These are phyloP conservation scores for Genyomyrus donnyi DNA, from an alignment of 2,113 vertebrate species.

Conservation along the genomic window DNA sequence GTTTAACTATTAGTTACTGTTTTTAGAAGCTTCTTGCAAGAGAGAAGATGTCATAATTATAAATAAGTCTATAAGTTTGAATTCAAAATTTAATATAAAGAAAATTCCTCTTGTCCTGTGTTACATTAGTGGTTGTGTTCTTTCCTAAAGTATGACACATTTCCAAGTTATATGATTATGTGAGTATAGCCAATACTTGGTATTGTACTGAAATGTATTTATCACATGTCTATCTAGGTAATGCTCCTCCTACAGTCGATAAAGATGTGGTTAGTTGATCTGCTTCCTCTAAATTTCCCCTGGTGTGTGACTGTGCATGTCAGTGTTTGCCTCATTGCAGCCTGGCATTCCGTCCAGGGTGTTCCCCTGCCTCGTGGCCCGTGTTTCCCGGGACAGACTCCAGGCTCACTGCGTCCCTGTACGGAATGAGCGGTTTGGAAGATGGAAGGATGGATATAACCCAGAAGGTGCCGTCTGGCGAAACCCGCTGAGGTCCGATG, in stretches of 20 bases:
- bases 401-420: neutral
- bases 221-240: neutral
- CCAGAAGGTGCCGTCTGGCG: neutral
- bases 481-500: neutral
- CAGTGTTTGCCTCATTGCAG: neutral
- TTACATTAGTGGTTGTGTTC: neutral
- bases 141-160: neutral
- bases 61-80: neutral
- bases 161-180: neutral
- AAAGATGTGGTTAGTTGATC: neutral
- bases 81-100: neutral
- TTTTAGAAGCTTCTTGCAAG: neutral
- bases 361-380: neutral
- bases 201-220: neutral
- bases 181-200: neutral
- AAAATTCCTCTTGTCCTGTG: neutral
- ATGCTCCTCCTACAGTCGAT: neutral
- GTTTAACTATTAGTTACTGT: neutral
- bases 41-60: neutral
- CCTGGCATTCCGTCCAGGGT: neutral
- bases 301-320: neutral
- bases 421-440: neutral
- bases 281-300: neutral
- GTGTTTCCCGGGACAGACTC: neutral
- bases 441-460: neutral